Base-by-base conservation (phyloP, 2,888 invertebrate genomes). In the Megalurothrips usitatus region DNA sequence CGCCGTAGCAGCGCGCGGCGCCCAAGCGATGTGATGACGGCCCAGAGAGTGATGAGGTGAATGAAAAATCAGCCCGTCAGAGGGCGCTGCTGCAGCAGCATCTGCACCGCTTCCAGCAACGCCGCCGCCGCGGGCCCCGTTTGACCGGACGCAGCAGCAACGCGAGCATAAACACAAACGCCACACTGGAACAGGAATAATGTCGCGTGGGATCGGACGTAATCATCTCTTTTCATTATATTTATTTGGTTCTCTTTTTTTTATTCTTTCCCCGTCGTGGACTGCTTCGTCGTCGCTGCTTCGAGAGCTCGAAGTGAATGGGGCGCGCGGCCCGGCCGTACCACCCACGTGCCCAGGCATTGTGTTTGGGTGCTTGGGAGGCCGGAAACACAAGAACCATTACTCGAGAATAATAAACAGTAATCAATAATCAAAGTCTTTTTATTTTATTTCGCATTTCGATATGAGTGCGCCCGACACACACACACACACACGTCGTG, bases 11-110 rank as follows among this genome's bases (percentile, higher is more conserved):
- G 68, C 68, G 9, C 9, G 68, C 26, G 12, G 9, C 1, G 23
- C 68, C 68, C n/a, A 12, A 52, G 14, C 52, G 52, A 17, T 6
- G 68, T 26, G 68, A 75, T 75, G 68, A 75, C 68, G 68, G 68
- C 68, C 12, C 68, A 23, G 68, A 23, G 68, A 75, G 26, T 75
- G 68, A 75, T 75, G 68, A 75, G 68, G 12, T 23, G 68, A 75
- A 75, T 75, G 68, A 75, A 75, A 75, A 75, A 75, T 75, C 11
- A 23, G 68, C 68, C 26, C 68, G 23, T 75, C 68, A 26, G 68
- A 10, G 58, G 19, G 58, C 58, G 19, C 52, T 52, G 52, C 52
- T 52, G 52, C 3, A 3, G 52, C 19, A 17, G 52, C 34, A 43
- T 43, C 34, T 43, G 34, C 34, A 6, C 34, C n/a, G n/a, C n/a